These are phyloP conservation scores for Scartelaos histophorus DNA, from an alignment of 2,113 vertebrate species.

Conservation along the genomic window DNA sequence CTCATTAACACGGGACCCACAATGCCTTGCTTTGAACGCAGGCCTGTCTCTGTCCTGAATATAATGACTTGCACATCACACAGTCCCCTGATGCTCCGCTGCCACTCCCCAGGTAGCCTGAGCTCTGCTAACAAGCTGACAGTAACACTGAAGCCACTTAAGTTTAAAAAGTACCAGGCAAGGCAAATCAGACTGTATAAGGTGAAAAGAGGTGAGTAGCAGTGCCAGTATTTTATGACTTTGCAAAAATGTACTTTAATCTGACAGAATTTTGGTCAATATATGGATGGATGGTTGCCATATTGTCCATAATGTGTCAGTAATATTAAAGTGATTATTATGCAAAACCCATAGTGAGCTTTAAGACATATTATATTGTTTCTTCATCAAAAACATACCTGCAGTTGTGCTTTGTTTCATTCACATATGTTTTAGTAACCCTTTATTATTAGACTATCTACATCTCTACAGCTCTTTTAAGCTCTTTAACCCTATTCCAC, in stretches of 20 bases:
- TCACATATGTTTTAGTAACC: too few species aligned
- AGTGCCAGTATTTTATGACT: slow-evolving; percentile 37
- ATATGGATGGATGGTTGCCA: neutral
- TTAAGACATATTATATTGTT: too few species aligned
- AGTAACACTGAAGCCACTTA: slow-evolving; percentile 44
- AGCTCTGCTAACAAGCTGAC: slow-evolving; percentile 51
- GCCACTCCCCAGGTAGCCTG: slow-evolving; percentile 35
- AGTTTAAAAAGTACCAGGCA: slow-evolving; percentile 21
- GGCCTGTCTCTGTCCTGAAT: slow-evolving; percentile 55
- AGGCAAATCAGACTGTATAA: slow-evolving; percentile 18
- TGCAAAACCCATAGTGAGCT: neutral
- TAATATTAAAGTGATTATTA: neutral
- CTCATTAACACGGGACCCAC: slow-evolving; percentile 72
- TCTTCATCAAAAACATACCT: too few species aligned
- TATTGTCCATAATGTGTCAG: neutral
- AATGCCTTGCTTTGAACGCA: slow-evolving; percentile 35
- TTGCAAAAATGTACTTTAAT: slow-evolving; percentile 14
- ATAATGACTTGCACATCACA: slow-evolving; percentile 56
- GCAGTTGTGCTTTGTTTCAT: too few species aligned
- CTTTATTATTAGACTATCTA: too few species aligned
- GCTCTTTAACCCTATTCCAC: too few species aligned
- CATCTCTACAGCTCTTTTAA: too few species aligned
- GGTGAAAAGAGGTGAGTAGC: slow-evolving; percentile 31
- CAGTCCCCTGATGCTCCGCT: slow-evolving; percentile 27
- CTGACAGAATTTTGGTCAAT: neutral